Percentiles rank a stretch among this genome's conserved stretches.
phyloP scores from a whole-genome alignment of 2,888 invertebrate genomes.

The Morpho achilles region DNA sequence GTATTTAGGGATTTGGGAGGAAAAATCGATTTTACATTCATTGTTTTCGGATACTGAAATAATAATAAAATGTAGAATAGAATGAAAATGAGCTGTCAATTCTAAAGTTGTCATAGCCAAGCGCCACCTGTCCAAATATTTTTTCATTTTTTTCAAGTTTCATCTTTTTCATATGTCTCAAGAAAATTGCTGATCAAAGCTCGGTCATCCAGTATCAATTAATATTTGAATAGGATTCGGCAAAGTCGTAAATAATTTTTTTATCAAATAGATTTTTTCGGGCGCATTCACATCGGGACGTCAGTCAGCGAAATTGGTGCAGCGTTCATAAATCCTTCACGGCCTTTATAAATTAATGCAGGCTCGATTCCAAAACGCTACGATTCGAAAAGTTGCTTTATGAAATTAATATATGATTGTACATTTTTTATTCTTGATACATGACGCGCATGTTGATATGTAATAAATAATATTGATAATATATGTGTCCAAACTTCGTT shows the following conservation, averaged over 20 bases:
- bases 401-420: conserved; percentile 25
- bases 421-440: conserved; percentile 20
- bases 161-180: too few species aligned
- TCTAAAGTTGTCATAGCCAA: too few species aligned
- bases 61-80: too few species aligned
- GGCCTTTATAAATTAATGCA: conserved; percentile 30
- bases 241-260: not conserved
- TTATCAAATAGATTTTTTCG: conserved; percentile 9
- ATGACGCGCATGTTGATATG: conserved; percentile 2
- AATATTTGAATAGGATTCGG: not conserved
- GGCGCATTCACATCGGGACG: conserved; percentile 17
- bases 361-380: conserved; percentile 25
- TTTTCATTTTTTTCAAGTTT: too few species aligned
- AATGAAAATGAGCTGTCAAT: too few species aligned
- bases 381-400: conserved; percentile 25
- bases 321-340: conserved; percentile 30
- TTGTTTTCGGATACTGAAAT: too few species aligned
- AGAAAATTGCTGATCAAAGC: too few species aligned
- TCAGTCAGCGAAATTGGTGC: conserved; percentile 28
- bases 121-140: too few species aligned
- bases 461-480: conserved; percentile 8
- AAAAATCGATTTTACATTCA: too few species aligned
- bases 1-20: too few species aligned
- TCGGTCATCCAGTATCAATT: not conserved
- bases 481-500: not conserved